These are phyloP conservation scores for Lutjanus argentimaculatus DNA, from an alignment of 2,797 vertebrate species.

Conservation along the genomic window DNA sequence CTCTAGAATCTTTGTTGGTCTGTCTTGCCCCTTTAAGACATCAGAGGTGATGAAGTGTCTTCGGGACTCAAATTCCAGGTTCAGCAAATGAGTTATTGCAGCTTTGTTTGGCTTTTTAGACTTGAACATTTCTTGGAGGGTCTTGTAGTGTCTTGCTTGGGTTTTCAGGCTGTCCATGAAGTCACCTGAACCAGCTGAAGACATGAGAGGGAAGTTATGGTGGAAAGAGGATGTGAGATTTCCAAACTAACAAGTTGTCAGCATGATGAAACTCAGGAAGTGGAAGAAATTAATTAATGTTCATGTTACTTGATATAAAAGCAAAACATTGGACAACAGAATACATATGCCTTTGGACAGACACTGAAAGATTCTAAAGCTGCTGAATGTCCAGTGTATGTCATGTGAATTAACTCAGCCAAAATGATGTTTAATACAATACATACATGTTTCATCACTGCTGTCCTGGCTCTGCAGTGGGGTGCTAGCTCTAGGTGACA, in stretches of 20 bases:
- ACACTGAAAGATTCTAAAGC: not conserved
- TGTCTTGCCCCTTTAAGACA: slow-evolving; percentile 48
- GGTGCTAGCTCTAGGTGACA: slow-evolving; percentile 19
- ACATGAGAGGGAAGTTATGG: slow-evolving; percentile 23
- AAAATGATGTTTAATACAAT: slow-evolving; percentile 8
- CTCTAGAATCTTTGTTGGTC: slow-evolving; percentile 39
- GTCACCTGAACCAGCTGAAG: slow-evolving; percentile 27
- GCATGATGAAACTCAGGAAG: not conserved
- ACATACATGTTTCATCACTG: slow-evolving; percentile 40
- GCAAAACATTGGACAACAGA: slow-evolving; percentile 3
- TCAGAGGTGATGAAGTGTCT: slow-evolving; percentile 55
- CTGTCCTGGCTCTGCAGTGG: slow-evolving; percentile 10
- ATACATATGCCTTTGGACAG: not conserved
- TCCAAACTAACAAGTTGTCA: slow-evolving; percentile 19
- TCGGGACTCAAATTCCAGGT: slow-evolving; percentile 52
- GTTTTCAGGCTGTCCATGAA: slow-evolving; percentile 54
- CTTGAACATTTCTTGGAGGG: slow-evolving; percentile 62
- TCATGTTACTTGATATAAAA: slow-evolving; percentile 16
- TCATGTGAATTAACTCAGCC: not conserved
- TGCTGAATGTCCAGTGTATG: not conserved
- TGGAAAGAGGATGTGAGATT: slow-evolving; percentile 29
- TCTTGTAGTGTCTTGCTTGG: slow-evolving; percentile 61
- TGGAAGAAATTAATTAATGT: not conserved
- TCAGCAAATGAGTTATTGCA: slow-evolving; percentile 51
- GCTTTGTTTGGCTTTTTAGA: slow-evolving; percentile 61